Evolutionary conservation across 2,797 vertebrate genomes (phyloP).

Genomic region (Monodelphis domestica): DNA sequence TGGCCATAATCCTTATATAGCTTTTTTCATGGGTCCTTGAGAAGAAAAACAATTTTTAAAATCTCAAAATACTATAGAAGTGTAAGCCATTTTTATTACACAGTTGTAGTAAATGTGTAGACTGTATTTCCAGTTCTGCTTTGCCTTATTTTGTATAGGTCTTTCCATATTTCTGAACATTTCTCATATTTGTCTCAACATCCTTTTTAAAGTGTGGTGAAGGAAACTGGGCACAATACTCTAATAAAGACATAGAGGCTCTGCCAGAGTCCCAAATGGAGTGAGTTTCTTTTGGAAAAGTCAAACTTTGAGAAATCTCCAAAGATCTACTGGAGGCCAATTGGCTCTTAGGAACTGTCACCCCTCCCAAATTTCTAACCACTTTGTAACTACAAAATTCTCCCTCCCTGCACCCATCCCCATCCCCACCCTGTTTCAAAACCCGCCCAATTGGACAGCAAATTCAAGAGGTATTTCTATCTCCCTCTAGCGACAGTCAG

Average conservation of each 20-base stretch:
- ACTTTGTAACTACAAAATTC: not conserved
- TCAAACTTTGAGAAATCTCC: not conserved
- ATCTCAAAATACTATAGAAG: not conserved
- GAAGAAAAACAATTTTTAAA: not conserved
- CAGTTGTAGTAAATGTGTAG: not conserved
- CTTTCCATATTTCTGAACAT: not conserved
- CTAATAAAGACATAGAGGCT: no score
- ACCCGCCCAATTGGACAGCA: not conserved
- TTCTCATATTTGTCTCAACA: not conserved
- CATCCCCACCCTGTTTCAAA: not conserved
- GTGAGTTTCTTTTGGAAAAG: not conserved
- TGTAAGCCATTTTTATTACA: not conserved
- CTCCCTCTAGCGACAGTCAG: not conserved
- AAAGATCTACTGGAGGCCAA: not conserved
- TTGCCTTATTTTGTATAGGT: not conserved
- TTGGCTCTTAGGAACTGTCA: not conserved
- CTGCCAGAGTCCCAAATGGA: not conserved
- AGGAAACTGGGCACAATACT: not conserved
- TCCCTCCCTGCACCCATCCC: accelerated
- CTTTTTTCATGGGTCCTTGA: not conserved
- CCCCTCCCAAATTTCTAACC: not conserved
- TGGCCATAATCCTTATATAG: not conserved
- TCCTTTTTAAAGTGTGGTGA: not conserved
- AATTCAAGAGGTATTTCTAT: not conserved
- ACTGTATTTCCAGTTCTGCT: not conserved